Evolutionary conservation across 1,140 invertebrate genomes (phyloP), one percentile per base, ranked within the genome.

Genomic region (Papilio xuthus): DNA sequence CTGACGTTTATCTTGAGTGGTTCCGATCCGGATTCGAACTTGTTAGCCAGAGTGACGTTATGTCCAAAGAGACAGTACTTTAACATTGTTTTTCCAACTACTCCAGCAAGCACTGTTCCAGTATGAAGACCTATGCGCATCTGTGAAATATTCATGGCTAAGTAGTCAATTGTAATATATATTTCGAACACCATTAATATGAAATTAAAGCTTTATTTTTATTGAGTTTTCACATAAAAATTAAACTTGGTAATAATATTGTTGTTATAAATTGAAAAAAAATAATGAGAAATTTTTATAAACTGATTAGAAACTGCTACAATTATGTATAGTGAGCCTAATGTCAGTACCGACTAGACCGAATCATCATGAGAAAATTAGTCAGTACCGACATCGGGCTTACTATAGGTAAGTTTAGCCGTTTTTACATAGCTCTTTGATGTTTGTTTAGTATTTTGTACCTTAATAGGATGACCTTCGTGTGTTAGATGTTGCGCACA

Each of bases 91-190:
- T 97, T 97, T 0, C 97, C 97, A n/a, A 98, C 98, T 0, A 98
- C 97, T 0, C 98, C 98, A 20, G 97, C 97, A 28, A 98, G 89
- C 0, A 98, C 97, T 20, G 97, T 97, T 0, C 97, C 98, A 4
- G 97, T 98, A 85, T 99, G 98, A 4, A 99, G 95, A 7, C 98
- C 98, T 84, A 99, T 99, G 41, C 98, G 95, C 98, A 99, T 99
- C 97, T 99, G 26, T 18, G 1, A 28, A 28, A 67, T 28, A 20
- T 56, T 56, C 53, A 56, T 20, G 53, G 7, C 53, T 9, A 20
- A 56, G 2, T 56, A 56, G 10, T 2, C 3, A 47, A 53, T 56
- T 1, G 53, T 56, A 2, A 56, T 9, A 56, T 9, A 2, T 23
- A 7, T 10, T n/a, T 56, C 20, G 18, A 9, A 56, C 20, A 56